Percentiles rank a stretch among this genome's conserved stretches.
These are phyloP conservation scores for Champsocephalus esox DNA, from an alignment of 2,797 vertebrate species.

Conservation along the genomic window DNA sequence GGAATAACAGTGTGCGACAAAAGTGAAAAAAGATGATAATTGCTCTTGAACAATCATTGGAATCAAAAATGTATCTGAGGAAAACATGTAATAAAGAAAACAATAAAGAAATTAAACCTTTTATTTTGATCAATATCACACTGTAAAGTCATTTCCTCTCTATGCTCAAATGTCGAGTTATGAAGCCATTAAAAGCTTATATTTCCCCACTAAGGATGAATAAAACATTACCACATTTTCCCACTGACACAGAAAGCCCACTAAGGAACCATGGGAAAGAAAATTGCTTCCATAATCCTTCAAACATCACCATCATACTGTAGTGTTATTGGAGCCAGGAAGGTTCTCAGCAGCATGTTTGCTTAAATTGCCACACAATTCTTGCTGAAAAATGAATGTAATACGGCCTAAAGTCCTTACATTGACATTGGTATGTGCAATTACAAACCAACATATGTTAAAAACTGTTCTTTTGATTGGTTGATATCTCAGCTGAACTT, in stretches of 20 bases:
- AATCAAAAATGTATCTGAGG: neutral
- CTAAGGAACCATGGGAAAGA: neutral
- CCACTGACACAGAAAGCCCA: neutral
- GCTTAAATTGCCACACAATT: neutral
- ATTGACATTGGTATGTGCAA: too few species aligned
- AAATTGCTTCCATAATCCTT: neutral
- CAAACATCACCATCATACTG: neutral
- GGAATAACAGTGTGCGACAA: neutral
- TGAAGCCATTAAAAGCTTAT: slow-evolving; percentile 2
- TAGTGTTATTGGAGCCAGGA: neutral
- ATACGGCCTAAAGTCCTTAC: neutral
- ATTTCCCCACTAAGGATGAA: neutral
- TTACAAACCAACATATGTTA: neutral
- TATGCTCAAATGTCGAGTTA: neutral
- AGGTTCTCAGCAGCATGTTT: neutral
- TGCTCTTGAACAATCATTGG: neutral
- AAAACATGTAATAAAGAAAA: neutral
- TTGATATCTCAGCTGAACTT: too few species aligned
- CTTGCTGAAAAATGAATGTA: neutral
- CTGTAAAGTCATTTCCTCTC: neutral
- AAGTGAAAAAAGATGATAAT: neutral
- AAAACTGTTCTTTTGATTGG: too few species aligned
- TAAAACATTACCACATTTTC: neutral
- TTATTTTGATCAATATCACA: neutral
- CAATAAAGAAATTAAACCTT: neutral